A percentile compares a stretch with the other conserved stretches of the same genome.
These are phyloP conservation scores for Girardinichthys multiradiatus DNA, from an alignment of 2,113 vertebrate genomes.

Conservation along the genomic window DNA sequence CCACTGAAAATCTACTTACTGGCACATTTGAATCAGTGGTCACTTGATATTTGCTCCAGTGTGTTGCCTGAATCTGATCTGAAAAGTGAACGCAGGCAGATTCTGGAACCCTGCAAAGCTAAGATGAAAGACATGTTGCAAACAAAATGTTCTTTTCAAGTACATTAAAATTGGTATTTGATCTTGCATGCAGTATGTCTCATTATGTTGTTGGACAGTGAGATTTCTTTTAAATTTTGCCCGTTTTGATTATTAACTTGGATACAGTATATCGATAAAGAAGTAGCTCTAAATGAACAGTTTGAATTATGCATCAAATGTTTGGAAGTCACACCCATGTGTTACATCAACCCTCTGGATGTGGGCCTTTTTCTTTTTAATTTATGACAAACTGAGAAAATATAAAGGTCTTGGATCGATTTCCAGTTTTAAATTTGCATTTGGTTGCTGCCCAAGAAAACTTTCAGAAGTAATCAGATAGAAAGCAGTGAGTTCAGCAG, in stretches of 20 bases:
- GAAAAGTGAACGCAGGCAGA: conserved; percentile 11
- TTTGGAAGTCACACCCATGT: not conserved
- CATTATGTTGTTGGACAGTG: not conserved
- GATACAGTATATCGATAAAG: not conserved
- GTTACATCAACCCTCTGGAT: not conserved
- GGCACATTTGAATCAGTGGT: conserved; percentile 4
- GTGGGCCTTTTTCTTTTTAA: not conserved
- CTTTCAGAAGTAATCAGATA: not conserved
- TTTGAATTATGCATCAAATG: not conserved
- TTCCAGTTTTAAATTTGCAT: not conserved
- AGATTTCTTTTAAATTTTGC: not conserved
- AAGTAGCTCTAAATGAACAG: not conserved
- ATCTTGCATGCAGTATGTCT: not conserved
- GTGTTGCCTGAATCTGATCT: conserved; percentile 32
- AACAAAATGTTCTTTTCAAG: conserved; percentile 11
- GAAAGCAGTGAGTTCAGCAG: not conserved
- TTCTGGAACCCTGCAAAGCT: conserved; percentile 46
- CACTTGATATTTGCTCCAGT: not conserved
- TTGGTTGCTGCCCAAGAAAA: too few relatives aligned
- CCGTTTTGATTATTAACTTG: not conserved
- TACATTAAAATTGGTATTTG: not conserved
- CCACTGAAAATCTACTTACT: conserved; percentile 43
- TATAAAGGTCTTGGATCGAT: not conserved
- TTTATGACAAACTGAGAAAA: not conserved
- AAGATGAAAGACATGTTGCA: conserved; percentile 28